Evolutionary conservation across 1,140 invertebrate species (phyloP).

Genomic region (Papilio xuthus): DNA sequence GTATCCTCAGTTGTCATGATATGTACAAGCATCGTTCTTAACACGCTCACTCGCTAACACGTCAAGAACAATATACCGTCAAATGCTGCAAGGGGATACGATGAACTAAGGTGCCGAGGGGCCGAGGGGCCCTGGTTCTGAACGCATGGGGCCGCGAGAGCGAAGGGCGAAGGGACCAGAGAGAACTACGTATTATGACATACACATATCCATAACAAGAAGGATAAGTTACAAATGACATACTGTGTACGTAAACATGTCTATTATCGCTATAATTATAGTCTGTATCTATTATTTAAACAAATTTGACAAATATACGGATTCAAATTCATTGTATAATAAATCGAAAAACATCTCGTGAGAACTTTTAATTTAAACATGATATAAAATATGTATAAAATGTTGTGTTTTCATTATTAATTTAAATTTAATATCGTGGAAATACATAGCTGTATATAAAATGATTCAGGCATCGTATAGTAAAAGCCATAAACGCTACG

Average conservation of each 20-base stretch:
- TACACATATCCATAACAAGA: constrained; percentile 5
- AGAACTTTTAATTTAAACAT: no score
- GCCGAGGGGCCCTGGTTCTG: not conserved
- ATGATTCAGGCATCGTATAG: constrained; percentile 4
- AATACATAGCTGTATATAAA: not conserved
- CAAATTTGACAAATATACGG: no score
- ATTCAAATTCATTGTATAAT: no score
- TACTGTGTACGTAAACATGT: no score
- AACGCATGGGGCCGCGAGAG: not conserved
- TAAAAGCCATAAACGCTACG: constrained; percentile 5
- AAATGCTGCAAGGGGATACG: not conserved
- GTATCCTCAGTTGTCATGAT: no score
- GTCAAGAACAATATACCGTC: not conserved
- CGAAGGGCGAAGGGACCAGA: not conserved
- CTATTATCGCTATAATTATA: no score
- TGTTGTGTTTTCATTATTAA: not conserved
- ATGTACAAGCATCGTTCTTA: not conserved
- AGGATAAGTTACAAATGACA: not conserved
- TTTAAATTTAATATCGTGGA: not conserved
- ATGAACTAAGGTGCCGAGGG: not conserved
- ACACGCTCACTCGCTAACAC: not conserved
- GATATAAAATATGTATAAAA: not conserved
- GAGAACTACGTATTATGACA: not conserved
- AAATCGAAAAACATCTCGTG: no score
- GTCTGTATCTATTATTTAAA: no score